Evolutionary conservation across 2,888 invertebrate species (phyloP), one percentile per base, ranked within the genome.

Genomic region (Sussaba pulchella): DNA sequence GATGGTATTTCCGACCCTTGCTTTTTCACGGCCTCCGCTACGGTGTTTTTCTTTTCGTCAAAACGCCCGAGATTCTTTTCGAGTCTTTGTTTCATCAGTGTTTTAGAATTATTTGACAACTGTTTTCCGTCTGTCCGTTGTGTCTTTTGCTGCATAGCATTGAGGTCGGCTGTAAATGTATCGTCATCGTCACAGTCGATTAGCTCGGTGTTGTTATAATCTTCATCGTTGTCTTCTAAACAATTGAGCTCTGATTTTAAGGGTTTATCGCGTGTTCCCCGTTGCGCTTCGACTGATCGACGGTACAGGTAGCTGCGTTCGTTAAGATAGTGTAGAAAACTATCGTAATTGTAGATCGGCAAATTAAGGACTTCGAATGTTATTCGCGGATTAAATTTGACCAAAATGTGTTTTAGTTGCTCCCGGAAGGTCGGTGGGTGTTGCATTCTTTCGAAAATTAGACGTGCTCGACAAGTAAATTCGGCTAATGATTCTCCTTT

Each of bases 391-490:
- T 78, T 75, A 14, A 72, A 82, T 39, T 78, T 82, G 1, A 43
- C 63, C 17, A 75, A 41, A 24, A 82, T 82, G n/a, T 71, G 71
- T 47, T 71, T 75, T 0, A 75, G 9, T 26, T 82, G 81, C 67
- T 78, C 54, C 2, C 71, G 54, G 41, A 78, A 69, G 8, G 57
- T 17, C 1, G 74, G 71, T 2, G 75, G 78, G 21, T 57, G 41
- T 21, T 63, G 54, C 82, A 82, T 75, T 12, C 67, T 63, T 14
- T 78, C 75, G 39, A 82, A 82, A 3, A 78, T 66, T 0, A 78
- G 0, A 5, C 72, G 67, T 5, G 75, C 67, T 1, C 82, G 69
- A 19, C 78, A 78, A 10, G 76, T 66, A 21, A 82, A 82, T 69
- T 79, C 76, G 0, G 75, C 78, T 10, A 78, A 21, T 0, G 66